Conservation (phyloP, 2,797 vertebrate genomes). For the Molothrus aeneus region DNA sequence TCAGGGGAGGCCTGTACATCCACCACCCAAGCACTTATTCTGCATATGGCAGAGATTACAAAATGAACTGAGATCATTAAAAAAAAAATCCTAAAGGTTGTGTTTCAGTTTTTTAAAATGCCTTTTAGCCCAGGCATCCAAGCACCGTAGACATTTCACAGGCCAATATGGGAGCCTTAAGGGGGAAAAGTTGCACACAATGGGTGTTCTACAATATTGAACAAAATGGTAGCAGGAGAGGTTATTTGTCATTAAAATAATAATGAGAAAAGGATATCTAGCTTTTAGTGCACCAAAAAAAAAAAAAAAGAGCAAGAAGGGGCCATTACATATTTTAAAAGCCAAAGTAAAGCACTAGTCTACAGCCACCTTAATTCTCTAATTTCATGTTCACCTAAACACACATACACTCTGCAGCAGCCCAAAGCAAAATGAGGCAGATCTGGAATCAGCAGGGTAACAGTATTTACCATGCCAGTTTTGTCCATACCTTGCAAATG, state of each 20-base stretch:
- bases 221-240: background rate
- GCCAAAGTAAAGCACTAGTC: background rate
- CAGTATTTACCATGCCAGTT: background rate
- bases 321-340: background rate
- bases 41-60: background rate
- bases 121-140: background rate
- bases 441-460: background rate
- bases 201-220: background rate
- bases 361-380: background rate
- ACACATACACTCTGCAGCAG: background rate
- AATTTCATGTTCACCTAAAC: background rate
- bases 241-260: background rate
- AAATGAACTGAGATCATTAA: background rate
- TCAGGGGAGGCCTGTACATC: background rate
- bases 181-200: rapidly evolving
- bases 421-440: background rate
- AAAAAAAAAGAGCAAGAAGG: background rate
- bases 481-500: background rate
- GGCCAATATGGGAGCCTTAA: background rate
- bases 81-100: background rate
- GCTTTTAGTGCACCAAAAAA: background rate
- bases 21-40: background rate
- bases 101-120: background rate
- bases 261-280: background rate
- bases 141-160: background rate